Evolutionary conservation across 2,888 invertebrate species (phyloP).

Genomic region (Tipula lateralis): DNA sequence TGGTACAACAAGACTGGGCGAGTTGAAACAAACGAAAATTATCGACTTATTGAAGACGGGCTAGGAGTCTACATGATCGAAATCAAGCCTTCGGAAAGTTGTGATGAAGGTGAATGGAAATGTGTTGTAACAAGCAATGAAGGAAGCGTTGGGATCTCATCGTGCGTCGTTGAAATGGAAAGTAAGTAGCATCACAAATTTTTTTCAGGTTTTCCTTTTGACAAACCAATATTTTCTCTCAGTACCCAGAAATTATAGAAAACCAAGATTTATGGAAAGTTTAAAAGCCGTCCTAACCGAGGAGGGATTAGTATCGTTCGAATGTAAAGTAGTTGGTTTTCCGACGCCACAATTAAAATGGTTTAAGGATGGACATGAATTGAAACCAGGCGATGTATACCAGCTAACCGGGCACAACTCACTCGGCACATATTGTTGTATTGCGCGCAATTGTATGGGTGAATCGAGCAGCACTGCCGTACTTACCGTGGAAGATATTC

Average conservation of each 20-base stretch:
- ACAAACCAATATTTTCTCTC: conserved; percentile 41
- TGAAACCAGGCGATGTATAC: conserved; percentile 89
- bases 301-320: conserved; percentile 87
- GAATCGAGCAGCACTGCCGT: conserved; percentile 81
- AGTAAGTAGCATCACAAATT: conserved; percentile 53
- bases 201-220: conserved; percentile 29
- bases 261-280: conserved; percentile 85
- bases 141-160: conserved; percentile 69
- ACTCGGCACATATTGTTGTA: conserved; percentile 81
- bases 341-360: conserved; percentile 82
- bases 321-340: conserved; percentile 88
- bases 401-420: conserved; percentile 88
- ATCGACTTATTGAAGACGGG: conserved; percentile 73
- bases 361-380: conserved; percentile 89
- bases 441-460: conserved; percentile 87
- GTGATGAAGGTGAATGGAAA: conserved; percentile 86
- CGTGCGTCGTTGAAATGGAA: conserved; percentile 69
- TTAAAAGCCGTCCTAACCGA: conserved; percentile 84
- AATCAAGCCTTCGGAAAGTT: conserved; percentile 68
- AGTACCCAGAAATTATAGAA: conserved; percentile 87
- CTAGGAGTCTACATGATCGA: conserved; percentile 76
- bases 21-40: conserved; percentile 65
- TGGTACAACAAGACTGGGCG: conserved; percentile 85
- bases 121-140: conserved; percentile 75
- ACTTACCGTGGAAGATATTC: conserved; percentile 83